A percentile compares a stretch with the other conserved stretches of the same genome.
phyloP scores from a whole-genome alignment of 1,140 invertebrate species.

The Zaprionus tsacasi region DNA sequence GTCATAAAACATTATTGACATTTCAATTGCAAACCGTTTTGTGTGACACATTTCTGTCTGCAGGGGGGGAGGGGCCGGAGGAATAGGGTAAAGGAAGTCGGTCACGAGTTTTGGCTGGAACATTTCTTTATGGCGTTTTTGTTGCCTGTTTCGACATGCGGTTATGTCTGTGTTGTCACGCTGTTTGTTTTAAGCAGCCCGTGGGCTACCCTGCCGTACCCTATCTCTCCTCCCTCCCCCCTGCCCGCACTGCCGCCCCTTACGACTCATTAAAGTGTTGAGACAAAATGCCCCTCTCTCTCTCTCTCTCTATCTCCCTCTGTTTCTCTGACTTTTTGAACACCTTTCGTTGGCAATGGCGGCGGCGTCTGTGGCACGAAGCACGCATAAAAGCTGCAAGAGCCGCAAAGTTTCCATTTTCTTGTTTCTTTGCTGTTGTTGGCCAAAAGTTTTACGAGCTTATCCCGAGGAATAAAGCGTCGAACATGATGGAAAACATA shows the following conservation, averaged over 20 bases:
- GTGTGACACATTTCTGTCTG: conserved; percentile 46
- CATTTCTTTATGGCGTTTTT: conserved; percentile 27
- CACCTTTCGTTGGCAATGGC: conserved; percentile 22
- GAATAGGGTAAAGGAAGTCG: neutral
- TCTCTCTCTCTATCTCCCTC: conserved; percentile 22
- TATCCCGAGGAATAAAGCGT: conserved; percentile 53
- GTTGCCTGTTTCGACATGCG: conserved; percentile 13
- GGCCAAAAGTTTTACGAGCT: conserved; percentile 76
- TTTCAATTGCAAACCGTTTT: conserved; percentile 76
- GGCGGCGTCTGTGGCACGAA: conserved; percentile 21
- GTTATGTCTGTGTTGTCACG: conserved; percentile 46
- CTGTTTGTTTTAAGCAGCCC: conserved; percentile 33
- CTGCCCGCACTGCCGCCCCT: neutral
- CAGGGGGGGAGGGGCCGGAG: neutral
- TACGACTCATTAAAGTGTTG: conserved; percentile 61
- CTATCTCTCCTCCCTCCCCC: neutral
- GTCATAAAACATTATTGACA: conserved; percentile 81
- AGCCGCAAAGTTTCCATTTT: conserved; percentile 59
- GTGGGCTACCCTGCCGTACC: neutral
- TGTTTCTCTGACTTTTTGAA: conserved; percentile 12
- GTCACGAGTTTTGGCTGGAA: neutral
- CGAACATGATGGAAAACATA: conserved; percentile 69
- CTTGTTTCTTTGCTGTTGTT: conserved; percentile 30
- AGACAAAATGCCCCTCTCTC: conserved; percentile 23
- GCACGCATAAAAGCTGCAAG: conserved; percentile 70